Evolutionary conservation across 2,888 invertebrate species (phyloP), one percentile per base, ranked within the genome.

Genomic region (Panopea generosa): DNA sequence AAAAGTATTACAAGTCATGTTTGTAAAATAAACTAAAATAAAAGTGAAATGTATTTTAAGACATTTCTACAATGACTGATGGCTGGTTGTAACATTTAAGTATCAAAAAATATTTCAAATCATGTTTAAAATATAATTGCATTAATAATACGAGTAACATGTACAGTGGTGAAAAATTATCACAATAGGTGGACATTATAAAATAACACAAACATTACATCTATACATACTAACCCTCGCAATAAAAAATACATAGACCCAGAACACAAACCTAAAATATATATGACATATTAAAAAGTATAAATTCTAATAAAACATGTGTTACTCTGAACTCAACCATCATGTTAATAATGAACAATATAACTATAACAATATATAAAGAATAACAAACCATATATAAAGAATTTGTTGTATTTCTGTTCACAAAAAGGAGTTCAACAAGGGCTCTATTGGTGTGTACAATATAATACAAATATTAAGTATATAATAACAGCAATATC

Each of bases 311-410:
- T 33, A 33, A 33, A 33, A 33, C 33, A 33, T 33, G 4, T 33
- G 33, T 33, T 33, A 50, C 50, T 50, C 24, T 50, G 11, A 50
- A 50, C 11, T 20, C 24, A 50, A 18, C 50, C 50, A 50, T 22
- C 11, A 24, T 18, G 50, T 9, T 50, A 50, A 20, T 14, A 9
- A 50, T 50, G 50, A 50, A 50, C 50, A 50, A 50, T 50, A 22
- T 24, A 50, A 50, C 50, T 50, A 24, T 50, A 50, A 50, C 50
- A 50, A 24, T n/a, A 24, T 50, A 50, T 50, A 50, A 50, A 50
- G 50, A 22, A 18, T 50, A 50, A 50, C 50, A 50, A 50, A 50
- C 18, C 50, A 9, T 18, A 22, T 22, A 22, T 22, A 50, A 50
- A 50, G 50, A 50, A 50, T 24, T 33, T 33, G 33, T 20, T 24